Evolutionary conservation across 2,797 vertebrate species (phyloP).

Genomic region (Apogon hyalosoma): DNA sequence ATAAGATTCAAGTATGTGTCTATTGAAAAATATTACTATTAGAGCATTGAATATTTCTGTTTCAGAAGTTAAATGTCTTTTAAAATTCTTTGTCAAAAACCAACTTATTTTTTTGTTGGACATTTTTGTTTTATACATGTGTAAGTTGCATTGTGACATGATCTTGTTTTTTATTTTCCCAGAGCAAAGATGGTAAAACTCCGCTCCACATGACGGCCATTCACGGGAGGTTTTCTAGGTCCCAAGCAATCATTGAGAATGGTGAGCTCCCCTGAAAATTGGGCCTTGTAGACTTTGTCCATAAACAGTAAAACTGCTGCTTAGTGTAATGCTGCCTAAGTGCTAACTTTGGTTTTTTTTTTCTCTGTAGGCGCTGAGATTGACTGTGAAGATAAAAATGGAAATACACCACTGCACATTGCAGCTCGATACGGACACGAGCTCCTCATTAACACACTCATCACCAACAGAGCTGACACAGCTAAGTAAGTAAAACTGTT

Average conservation of each 20-base stretch:
- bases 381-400: conserved; percentile 97
- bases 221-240: conserved; percentile 98
- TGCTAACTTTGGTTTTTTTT: conserved; percentile 18
- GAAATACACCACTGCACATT: conserved; percentile 98
- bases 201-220: conserved; percentile 98
- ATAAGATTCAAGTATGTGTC: too few relatives aligned
- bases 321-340: conserved; percentile 12
- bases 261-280: conserved; percentile 82
- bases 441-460: conserved; percentile 97
- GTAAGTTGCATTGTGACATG: conserved; percentile 1
- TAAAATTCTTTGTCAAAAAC: too few relatives aligned
- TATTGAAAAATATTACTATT: too few relatives aligned
- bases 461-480: conserved; percentile 95
- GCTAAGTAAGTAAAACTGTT: conserved; percentile 90
- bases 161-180: conserved; percentile 54
- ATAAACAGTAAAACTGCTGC: conserved; percentile 8
- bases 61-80: too few relatives aligned
- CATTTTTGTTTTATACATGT: too few relatives aligned
- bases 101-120: too few relatives aligned
- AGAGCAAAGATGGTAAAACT: conserved; percentile 99
- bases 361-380: conserved; percentile 90
- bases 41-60: too few relatives aligned
- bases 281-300: conserved; percentile 6
- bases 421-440: conserved; percentile 97
- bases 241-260: conserved; percentile 97